Evolutionary conservation across 2,888 invertebrate species (phyloP).

Genomic region (Spodoptera littoralis): DNA sequence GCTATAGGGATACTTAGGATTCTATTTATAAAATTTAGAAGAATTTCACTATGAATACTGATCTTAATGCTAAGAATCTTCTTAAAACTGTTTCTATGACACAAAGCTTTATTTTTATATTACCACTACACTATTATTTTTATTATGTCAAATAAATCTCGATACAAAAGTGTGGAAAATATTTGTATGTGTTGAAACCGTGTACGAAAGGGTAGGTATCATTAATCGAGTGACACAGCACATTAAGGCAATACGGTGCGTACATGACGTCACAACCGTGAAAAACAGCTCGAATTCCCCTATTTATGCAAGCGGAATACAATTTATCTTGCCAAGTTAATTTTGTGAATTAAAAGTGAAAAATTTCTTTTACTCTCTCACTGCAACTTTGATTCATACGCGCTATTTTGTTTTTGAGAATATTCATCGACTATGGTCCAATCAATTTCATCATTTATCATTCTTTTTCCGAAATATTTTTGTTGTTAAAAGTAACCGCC

Average conservation of each 20-base stretch:
- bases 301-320: slow-evolving; percentile 50
- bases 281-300: slow-evolving; percentile 47
- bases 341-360: slow-evolving; percentile 44
- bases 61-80: too few species aligned
- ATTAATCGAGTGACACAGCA: slow-evolving; percentile 55
- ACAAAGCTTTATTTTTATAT: too few species aligned
- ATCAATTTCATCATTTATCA: slow-evolving; percentile 24
- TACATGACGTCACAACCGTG: slow-evolving; percentile 44
- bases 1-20: too few species aligned
- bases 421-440: slow-evolving; percentile 25
- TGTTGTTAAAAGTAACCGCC: not conserved
- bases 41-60: too few species aligned
- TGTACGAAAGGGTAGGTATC: slow-evolving; percentile 32
- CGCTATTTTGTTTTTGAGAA: slow-evolving; percentile 21
- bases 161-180: slow-evolving; percentile 26
- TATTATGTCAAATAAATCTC: slow-evolving; percentile 12
- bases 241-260: slow-evolving; percentile 56
- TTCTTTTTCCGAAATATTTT: not conserved
- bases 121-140: not conserved
- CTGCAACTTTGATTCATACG: slow-evolving; percentile 25
- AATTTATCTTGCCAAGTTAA: slow-evolving; percentile 51
- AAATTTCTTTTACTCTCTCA: slow-evolving; percentile 26
- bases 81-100: too few species aligned
- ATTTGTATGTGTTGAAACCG: slow-evolving; percentile 20
- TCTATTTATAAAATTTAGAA: too few species aligned